Base-by-base conservation (phyloP, 53 echinoderm and acorn worm species). In the Zoroaster sp. region DNA sequence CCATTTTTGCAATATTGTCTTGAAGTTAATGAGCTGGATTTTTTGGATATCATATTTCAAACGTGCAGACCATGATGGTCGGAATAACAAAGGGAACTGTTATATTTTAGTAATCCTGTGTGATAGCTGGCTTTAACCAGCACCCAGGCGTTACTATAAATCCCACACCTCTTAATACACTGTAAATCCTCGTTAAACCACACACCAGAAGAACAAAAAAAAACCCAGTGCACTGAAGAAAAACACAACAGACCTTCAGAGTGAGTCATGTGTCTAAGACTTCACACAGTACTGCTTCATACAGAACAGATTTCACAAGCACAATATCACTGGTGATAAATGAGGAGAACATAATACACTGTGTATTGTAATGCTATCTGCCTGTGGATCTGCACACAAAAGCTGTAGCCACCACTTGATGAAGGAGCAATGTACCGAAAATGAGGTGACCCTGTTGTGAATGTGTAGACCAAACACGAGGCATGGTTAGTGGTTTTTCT, bases 261-360 rank as follows among this genome's bases (percentile, higher is more conserved):
- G 63, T 83, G 83, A 83, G 69, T 83, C 83, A 81, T 81, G 25
- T 47, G 25, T 33, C 77, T n/a, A 49, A 15, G 10, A 45, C 75
- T 38, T 17, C 45, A 75, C 73, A 75, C 75, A 37, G n/a, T n/a
- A n/a, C n/a, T n/a, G n/a, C n/a, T 59, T 21, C 63, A 59, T 25
- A 28, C 2, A 28, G 28, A 21, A 8, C 9, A 0, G 28, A 10
- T 15, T 9, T 55, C 1, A 1, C 20, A 23, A 21, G 28, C 63
- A 59, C 11, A 11, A 9, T 28, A 59, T 59, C 30, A 9, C 10
- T 25, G 63, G 63, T 59, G 63, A 59, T 59, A 28, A 55, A 55
- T 55, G 63, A 28, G 28, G 63, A 28, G 28, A 59, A 59, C 28
- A 59, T 59, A 28, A 59, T 59, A 59, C 0, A 3, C 28, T 59